Percentiles rank a stretch among this genome's conserved stretches.
These are phyloP conservation scores for Catocala sponsa DNA, from an alignment of 2,888 invertebrate genomes.

Conservation along the genomic window DNA sequence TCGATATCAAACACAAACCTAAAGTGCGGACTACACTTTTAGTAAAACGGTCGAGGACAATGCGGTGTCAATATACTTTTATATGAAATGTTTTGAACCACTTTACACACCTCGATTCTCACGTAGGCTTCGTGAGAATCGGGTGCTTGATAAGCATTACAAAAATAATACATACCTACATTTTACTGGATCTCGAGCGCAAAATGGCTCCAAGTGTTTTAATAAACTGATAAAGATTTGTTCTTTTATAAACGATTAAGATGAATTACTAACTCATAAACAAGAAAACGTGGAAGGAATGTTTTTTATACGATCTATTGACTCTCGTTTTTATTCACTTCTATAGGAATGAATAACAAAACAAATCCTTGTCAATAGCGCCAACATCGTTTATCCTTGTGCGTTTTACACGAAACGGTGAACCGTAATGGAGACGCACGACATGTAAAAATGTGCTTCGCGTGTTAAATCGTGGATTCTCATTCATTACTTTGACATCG, in stretches of 20 bases:
- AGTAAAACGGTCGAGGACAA: constrained; percentile 9
- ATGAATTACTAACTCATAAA: not conserved
- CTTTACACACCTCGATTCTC: constrained; percentile 11
- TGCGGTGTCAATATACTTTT: constrained; percentile 4
- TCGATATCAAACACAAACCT: not conserved
- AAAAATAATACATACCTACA: constrained; percentile 5
- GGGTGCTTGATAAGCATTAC: not conserved
- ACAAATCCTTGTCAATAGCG: not conserved
- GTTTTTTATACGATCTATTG: not conserved
- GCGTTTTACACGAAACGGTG: constrained; percentile 13
- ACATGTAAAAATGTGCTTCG: constrained; percentile 27
- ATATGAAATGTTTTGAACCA: constrained; percentile 5
- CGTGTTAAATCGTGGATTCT: constrained; percentile 17
- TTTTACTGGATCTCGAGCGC: not conserved
- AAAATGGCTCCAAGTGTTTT: too few species aligned
- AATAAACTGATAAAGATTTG: too few species aligned
- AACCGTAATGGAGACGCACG: constrained; percentile 2
- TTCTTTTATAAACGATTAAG: too few species aligned
- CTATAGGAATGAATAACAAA: not conserved
- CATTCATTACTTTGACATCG: constrained; percentile 25
- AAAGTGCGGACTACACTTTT: not conserved
- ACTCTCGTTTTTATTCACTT: not conserved
- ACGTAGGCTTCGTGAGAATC: constrained; percentile 1
- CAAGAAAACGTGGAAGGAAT: not conserved
- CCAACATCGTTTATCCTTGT: constrained; percentile 8